These are phyloP conservation scores for Pseudomyrmex concolor DNA, from an alignment of 1,140 invertebrate species.

Conservation along the genomic window DNA sequence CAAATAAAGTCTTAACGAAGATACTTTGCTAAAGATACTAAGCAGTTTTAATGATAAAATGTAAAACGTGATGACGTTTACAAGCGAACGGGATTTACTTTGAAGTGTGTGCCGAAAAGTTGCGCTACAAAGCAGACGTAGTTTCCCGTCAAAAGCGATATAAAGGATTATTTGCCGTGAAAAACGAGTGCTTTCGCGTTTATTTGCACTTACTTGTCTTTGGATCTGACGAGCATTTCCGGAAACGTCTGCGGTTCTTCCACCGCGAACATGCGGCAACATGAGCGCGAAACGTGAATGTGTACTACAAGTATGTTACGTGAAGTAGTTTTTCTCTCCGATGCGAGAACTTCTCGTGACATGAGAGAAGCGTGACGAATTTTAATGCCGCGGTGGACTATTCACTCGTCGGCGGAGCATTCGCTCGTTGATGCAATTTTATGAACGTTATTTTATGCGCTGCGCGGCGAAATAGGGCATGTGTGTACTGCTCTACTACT, in stretches of 20 bases:
- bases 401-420: not conserved
- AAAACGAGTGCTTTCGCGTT: not conserved
- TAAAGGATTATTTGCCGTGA: not conserved
- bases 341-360: not conserved
- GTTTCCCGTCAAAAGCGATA: not conserved
- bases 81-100: not conserved
- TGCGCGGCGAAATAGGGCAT: slow-evolving; percentile 65
- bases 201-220: not conserved
- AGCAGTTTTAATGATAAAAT: not conserved
- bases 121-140: not conserved
- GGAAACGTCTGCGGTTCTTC: not conserved
- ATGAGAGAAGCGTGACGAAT: not conserved
- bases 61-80: not conserved
- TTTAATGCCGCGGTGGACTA: not conserved
- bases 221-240: not conserved
- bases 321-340: not conserved
- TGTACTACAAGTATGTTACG: too few species aligned
- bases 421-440: not conserved
- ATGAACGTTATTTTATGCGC: not conserved
- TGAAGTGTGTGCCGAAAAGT: too few species aligned
- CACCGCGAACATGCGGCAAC: too few species aligned
- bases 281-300: not conserved
- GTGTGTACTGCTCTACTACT: slow-evolving; percentile 39
- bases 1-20: not conserved
- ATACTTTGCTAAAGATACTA: not conserved